phyloP scores from a whole-genome alignment of 2,113 vertebrate species.

The Pavo muticus region DNA sequence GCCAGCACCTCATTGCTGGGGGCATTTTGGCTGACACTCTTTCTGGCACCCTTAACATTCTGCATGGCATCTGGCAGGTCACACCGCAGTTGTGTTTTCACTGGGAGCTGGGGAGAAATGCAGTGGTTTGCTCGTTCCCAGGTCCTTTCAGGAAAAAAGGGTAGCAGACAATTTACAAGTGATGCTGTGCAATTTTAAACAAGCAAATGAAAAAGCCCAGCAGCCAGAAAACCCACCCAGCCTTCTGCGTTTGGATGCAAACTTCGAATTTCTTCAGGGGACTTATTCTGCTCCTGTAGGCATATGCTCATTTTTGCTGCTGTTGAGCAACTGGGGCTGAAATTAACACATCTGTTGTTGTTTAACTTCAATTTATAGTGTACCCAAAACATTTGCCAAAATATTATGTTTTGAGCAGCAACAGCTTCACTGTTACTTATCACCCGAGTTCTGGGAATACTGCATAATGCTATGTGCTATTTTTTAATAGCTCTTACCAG shows the following conservation, averaged over 20 bases:
- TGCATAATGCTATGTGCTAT: background rate
- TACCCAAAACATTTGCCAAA: background rate
- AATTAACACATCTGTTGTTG: slow-evolving; percentile 62
- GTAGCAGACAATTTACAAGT: background rate
- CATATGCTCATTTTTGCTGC: background rate
- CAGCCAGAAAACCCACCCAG: background rate
- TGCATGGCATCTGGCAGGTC: background rate
- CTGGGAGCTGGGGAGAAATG: background rate
- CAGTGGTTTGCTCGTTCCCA: background rate
- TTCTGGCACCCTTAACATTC: background rate
- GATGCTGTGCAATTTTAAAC: background rate
- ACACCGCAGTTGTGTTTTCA: rapidly evolving
- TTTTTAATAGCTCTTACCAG: background rate
- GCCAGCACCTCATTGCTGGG: background rate
- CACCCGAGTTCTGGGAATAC: background rate
- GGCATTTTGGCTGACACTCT: background rate
- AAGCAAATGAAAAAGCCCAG: background rate
- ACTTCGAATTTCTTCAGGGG: background rate
- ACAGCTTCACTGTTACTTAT: background rate
- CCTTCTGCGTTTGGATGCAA: background rate
- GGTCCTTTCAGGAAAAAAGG: background rate
- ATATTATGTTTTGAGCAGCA: slow-evolving; percentile 23
- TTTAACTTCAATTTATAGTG: background rate
- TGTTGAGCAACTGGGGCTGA: slow-evolving; percentile 29
- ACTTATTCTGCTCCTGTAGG: slow-evolving; percentile 9